Percentiles rank a stretch among this genome's conserved stretches.
Conservation (phyloP, 2,888 invertebrate species). For the Ochropacha duplaris region DNA sequence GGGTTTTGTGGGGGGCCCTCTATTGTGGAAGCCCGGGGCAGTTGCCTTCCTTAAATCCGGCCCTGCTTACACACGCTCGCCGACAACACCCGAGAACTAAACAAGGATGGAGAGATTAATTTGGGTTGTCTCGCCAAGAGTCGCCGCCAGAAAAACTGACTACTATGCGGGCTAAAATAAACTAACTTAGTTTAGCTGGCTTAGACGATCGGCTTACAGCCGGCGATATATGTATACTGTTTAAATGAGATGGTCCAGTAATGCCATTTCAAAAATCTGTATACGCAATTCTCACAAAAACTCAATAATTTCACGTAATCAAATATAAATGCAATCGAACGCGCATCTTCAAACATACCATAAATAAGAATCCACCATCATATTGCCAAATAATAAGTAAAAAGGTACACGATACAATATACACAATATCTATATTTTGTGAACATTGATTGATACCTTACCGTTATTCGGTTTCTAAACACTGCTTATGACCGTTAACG, state of each 20-base stretch:
- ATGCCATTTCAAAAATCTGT: not conserved
- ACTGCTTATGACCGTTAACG: not conserved
- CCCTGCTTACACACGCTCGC: not conserved
- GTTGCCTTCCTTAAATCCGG: too few species aligned
- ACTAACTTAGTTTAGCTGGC: too few species aligned
- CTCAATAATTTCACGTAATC: constrained; percentile 34
- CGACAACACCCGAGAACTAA: not conserved
- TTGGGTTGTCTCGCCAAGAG: not conserved
- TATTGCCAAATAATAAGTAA: constrained; percentile 17
- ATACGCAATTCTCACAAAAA: not conserved
- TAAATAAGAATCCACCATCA: constrained; percentile 42
- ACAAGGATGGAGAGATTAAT: not conserved
- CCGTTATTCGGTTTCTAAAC: not conserved
- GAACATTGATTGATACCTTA: not conserved
- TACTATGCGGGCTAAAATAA: too few species aligned
- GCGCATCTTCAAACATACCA: constrained; percentile 52
- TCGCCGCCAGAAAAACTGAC: too few species aligned
- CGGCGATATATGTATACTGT: not conserved
- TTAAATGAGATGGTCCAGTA: not conserved
- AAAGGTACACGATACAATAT: constrained; percentile 1
- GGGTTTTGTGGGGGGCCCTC: too few species aligned
- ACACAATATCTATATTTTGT: constrained; percentile 1
- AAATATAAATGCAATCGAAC: constrained; percentile 72
- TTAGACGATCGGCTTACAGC: too few species aligned
- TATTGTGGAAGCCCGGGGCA: too few species aligned